These are phyloP conservation scores for Zoanthus gigantus DNA, from an alignment of 92 coral and sea anemone genomes.

Conservation along the genomic window DNA sequence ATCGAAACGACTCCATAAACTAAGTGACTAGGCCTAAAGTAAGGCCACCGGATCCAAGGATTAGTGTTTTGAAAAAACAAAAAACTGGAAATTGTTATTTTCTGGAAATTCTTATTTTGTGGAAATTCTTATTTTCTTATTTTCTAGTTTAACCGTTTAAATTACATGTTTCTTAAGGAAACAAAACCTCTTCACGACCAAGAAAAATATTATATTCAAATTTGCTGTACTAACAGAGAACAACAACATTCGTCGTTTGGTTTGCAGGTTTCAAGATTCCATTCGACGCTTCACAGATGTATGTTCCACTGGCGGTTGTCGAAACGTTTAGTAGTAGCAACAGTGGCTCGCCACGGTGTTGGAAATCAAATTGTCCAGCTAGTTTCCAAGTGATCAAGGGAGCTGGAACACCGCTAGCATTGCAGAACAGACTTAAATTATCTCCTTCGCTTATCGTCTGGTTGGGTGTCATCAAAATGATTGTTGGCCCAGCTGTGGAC, in stretches of 20 bases:
- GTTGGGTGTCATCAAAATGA: constrained; percentile 7
- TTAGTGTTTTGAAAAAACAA: too few relatives aligned
- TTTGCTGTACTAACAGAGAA: constrained; percentile 9
- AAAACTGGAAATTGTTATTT: too few relatives aligned
- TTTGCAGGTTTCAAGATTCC: neutral
- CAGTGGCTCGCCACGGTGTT: constrained; percentile 8
- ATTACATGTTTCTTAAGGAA: neutral
- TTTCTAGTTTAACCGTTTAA: neutral
- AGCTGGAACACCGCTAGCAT: constrained; percentile 28
- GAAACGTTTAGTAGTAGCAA: neutral
- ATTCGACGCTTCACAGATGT: constrained; percentile 33
- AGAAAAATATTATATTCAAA: neutral
- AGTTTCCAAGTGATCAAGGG: constrained; percentile 9
- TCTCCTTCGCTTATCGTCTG: neutral
- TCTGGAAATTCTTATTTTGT: too few relatives aligned
- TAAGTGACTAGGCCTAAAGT: too few relatives aligned
- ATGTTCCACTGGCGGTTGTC: neutral
- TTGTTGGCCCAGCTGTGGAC: constrained; percentile 12
- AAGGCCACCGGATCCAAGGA: too few relatives aligned
- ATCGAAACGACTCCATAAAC: too few relatives aligned
- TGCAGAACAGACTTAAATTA: constrained; percentile 12
- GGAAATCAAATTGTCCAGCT: constrained; percentile 19
- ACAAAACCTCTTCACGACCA: neutral
- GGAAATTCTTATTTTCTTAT: too few relatives aligned
- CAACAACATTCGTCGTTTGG: constrained; percentile 8